Conservation (phyloP, 1,140 invertebrate species). For the Aphidius gifuensis region DNA sequence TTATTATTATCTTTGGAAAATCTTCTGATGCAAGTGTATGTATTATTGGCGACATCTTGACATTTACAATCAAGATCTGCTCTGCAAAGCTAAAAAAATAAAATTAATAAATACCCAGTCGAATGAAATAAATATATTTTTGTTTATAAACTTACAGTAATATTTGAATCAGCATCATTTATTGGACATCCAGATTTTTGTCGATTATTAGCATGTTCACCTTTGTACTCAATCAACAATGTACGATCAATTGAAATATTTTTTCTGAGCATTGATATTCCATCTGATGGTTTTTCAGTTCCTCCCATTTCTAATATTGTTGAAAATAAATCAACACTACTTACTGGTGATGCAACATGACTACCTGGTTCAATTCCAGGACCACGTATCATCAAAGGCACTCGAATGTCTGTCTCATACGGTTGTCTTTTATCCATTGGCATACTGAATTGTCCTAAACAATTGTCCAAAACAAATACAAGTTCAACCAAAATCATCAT, state of each 20-base stretch:
- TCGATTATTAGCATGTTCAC: conserved; percentile 62
- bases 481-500: not conserved
- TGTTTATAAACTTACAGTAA: conserved; percentile 55
- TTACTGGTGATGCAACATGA: conserved; percentile 58
- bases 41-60: conserved; percentile 80
- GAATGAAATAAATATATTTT: conserved; percentile 17
- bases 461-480: conserved; percentile 12
- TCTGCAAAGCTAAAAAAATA: conserved; percentile 60
- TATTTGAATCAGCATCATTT: conserved; percentile 54
- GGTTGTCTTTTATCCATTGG: conserved; percentile 84
- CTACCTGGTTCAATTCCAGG: conserved; percentile 61
- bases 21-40: conserved; percentile 72
- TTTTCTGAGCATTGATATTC: conserved; percentile 44
- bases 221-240: conserved; percentile 75
- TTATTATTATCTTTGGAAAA: conserved; percentile 58
- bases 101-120: conserved; percentile 17
- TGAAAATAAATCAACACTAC: conserved; percentile 77
- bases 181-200: conserved; percentile 57
- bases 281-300: conserved; percentile 47
- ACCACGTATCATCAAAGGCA: conserved; percentile 78
- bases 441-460: conserved; percentile 77
- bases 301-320: conserved; percentile 73
- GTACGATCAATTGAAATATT: conserved; percentile 47
- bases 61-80: conserved; percentile 72
- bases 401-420: conserved; percentile 83